Conservation (phyloP, 1,140 invertebrate genomes). For the Zaprionus tsacasi region DNA sequence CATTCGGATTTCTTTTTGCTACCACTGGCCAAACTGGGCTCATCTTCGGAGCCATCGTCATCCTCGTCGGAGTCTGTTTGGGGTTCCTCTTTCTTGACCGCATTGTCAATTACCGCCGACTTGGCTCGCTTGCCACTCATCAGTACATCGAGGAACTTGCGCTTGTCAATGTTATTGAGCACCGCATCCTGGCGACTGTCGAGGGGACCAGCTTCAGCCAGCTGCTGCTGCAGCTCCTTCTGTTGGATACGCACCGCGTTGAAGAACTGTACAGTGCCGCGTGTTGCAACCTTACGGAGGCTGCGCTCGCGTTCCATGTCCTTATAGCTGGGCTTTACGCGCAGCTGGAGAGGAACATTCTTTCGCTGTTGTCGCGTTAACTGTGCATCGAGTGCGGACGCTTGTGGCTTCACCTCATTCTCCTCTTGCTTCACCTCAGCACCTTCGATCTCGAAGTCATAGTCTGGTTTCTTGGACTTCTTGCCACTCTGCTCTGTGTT, state of each 20-base stretch:
- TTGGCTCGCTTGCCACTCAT: slow-evolving; percentile 89
- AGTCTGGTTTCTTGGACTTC: slow-evolving; percentile 28
- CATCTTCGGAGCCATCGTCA: slow-evolving; percentile 16
- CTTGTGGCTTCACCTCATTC: slow-evolving; percentile 77
- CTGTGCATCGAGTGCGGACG: slow-evolving; percentile 63
- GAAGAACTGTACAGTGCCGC: slow-evolving; percentile 96
- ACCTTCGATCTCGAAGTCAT: slow-evolving; percentile 85
- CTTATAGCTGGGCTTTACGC: slow-evolving; percentile 90
- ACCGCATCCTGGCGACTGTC: slow-evolving; percentile 93
- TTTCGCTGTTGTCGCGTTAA: slow-evolving; percentile 67
- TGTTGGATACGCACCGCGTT: slow-evolving; percentile 95
- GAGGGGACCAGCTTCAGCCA: slow-evolving; percentile 90
- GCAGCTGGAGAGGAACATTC: slow-evolving; percentile 87
- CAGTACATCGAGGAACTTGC: slow-evolving; percentile 92
- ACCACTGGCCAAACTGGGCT: slow-evolving; percentile 6
- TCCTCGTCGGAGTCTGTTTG: slow-evolving; percentile 83
- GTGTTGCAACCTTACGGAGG: slow-evolving; percentile 93
- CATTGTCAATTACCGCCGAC: slow-evolving; percentile 86
- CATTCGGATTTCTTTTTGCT: slow-evolving; percentile 85
- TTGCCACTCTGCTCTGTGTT: neutral
- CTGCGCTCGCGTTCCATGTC: slow-evolving; percentile 90
- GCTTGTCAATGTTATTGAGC: slow-evolving; percentile 92
- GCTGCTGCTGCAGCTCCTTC: slow-evolving; percentile 89
- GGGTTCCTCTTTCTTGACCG: slow-evolving; percentile 84
- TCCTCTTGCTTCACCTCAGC: slow-evolving; percentile 84